Conservation (phyloP, 2,888 invertebrate species). For the Girardia tigrina region DNA sequence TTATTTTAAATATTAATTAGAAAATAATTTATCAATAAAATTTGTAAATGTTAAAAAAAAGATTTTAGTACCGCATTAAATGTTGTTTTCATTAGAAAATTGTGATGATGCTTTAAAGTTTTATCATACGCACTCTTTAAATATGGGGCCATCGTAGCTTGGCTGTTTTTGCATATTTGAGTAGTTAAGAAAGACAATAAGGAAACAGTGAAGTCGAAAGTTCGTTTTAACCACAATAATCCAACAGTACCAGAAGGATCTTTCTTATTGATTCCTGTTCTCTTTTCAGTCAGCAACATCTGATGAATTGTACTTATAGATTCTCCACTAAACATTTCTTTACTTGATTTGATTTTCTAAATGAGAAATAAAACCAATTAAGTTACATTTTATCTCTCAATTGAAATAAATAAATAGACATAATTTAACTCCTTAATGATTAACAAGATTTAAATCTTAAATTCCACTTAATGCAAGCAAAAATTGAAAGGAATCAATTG, state of each 20-base stretch:
- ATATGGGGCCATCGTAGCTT: neutral
- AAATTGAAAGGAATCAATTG: too few relatives aligned
- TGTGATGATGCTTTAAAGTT: neutral
- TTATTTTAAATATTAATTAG: too few relatives aligned
- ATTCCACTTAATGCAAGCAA: too few relatives aligned
- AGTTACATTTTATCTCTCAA: too few relatives aligned
- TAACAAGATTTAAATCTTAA: too few relatives aligned
- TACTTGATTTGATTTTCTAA: neutral
- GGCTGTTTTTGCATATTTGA: neutral
- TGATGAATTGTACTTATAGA: neutral
- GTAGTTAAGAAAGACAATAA: neutral
- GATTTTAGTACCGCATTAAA: neutral
- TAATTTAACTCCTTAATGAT: too few relatives aligned
- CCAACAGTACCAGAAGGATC: neutral
- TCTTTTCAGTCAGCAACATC: neutral
- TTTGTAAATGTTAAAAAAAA: too few relatives aligned
- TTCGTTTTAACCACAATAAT: slow-evolving; percentile 13
- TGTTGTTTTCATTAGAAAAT: neutral
- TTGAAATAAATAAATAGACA: too few relatives aligned
- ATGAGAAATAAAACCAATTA: too few relatives aligned
- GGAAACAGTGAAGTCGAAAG: neutral
- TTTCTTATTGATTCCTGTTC: neutral
- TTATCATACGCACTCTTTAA: neutral
- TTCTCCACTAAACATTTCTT: neutral
- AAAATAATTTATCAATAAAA: neutral